Conservation (phyloP, 2,888 invertebrate genomes). For the Acanthosoma haemorrhoidale region DNA sequence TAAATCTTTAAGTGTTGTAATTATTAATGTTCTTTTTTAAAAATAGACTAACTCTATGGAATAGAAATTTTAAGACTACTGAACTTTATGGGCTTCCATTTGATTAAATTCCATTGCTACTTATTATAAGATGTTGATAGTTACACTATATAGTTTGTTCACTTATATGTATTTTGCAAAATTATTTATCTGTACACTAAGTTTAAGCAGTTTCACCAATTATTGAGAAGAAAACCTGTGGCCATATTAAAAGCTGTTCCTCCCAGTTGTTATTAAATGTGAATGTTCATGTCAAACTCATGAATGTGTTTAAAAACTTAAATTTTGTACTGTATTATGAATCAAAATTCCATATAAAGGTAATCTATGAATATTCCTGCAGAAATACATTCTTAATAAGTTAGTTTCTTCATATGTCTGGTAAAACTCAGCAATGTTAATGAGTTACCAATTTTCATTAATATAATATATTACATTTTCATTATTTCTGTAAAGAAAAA, state of each 20-base stretch:
- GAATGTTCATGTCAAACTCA: too few relatives aligned
- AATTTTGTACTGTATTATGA: too few relatives aligned
- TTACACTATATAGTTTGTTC: too few relatives aligned
- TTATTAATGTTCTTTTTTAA: background rate
- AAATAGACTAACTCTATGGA: background rate
- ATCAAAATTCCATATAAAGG: too few relatives aligned
- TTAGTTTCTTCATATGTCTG: too few relatives aligned
- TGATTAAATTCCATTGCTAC: too few relatives aligned
- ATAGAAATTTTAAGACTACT: background rate
- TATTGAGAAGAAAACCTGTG: background rate
- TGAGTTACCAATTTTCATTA: conserved; percentile 2
- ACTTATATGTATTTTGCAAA: too few relatives aligned
- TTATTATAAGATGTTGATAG: too few relatives aligned
- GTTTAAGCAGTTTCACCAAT: background rate
- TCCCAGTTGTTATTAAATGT: background rate
- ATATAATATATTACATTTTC: background rate
- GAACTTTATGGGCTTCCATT: background rate
- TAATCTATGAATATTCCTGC: too few relatives aligned
- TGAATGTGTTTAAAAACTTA: too few relatives aligned
- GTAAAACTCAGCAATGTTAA: conserved; percentile 4
- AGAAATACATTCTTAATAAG: too few relatives aligned
- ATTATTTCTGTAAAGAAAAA: background rate
- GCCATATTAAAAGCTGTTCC: background rate
- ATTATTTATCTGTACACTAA: too few relatives aligned
- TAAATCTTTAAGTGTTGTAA: background rate